These are phyloP conservation scores for Parasteatoda lunata DNA, from an alignment of 2,888 invertebrate species.

Conservation along the genomic window DNA sequence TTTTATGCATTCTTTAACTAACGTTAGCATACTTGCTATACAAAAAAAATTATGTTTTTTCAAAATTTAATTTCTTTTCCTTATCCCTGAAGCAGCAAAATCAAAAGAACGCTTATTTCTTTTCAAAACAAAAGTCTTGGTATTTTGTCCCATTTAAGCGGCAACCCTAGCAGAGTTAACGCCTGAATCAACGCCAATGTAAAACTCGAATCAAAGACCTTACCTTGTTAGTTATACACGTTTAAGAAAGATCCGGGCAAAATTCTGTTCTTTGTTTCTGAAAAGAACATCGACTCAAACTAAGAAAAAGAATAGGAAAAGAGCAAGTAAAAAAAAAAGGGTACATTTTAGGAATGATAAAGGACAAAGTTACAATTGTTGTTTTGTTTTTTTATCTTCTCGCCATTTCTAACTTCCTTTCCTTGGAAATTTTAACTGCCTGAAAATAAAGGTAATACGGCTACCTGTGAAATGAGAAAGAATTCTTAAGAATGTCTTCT, in stretches of 20 bases:
- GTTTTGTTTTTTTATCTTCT: conserved; percentile 10
- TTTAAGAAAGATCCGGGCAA: conserved; percentile 21
- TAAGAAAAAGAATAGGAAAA: not conserved
- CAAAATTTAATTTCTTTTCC: too few relatives aligned
- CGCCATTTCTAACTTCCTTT: not conserved
- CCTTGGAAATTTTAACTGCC: not conserved
- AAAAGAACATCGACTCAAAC: conserved; percentile 7
- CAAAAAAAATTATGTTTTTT: too few relatives aligned
- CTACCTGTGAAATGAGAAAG: too few relatives aligned
- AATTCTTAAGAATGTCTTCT: too few relatives aligned
- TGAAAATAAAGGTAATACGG: too few relatives aligned
- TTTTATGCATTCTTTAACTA: too few relatives aligned
- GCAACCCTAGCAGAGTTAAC: conserved; percentile 33
- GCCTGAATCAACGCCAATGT: conserved; percentile 56
- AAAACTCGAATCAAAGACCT: conserved; percentile 32
- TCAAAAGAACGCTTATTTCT: too few relatives aligned
- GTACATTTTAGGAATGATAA: conserved; percentile 6
- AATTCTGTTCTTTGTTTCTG: conserved; percentile 20
- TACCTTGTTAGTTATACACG: conserved; percentile 46
- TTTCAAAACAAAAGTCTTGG: too few relatives aligned
- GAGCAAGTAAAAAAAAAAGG: not conserved
- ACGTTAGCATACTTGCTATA: too few relatives aligned
- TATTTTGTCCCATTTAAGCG: not conserved
- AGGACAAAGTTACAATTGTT: conserved; percentile 8
- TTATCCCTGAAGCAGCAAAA: too few relatives aligned